These are phyloP conservation scores for Odontothrips loti DNA, from an alignment of 2,888 invertebrate species.

Conservation along the genomic window DNA sequence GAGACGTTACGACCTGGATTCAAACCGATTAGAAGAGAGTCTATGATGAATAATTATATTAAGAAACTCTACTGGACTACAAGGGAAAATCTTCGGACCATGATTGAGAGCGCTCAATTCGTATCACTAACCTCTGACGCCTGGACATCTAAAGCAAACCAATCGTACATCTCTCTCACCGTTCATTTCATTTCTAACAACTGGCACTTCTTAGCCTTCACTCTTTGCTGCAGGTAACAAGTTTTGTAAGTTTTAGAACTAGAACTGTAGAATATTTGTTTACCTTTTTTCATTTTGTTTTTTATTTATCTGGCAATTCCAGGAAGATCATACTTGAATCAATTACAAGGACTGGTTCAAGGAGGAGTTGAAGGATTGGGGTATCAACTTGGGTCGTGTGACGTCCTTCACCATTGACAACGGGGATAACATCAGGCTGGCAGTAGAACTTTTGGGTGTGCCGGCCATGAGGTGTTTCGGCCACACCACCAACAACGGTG, in stretches of 20 bases:
- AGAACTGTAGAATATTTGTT: not conserved
- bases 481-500: not conserved
- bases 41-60: not conserved
- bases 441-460: not conserved
- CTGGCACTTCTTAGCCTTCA: not conserved
- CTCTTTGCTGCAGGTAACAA: not conserved
- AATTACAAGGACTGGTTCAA: not conserved
- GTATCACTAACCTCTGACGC: not conserved
- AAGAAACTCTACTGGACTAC: not conserved
- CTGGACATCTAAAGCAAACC: not conserved
- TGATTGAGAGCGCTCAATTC: not conserved
- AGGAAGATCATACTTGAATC: not conserved
- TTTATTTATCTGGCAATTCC: not conserved
- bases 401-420: not conserved
- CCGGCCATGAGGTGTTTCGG: not conserved
- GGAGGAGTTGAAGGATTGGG: not conserved
- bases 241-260: too few relatives aligned
- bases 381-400: not conserved
- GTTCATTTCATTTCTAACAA: not conserved
- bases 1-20: not conserved
- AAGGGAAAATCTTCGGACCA: not conserved
- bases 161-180: not conserved
- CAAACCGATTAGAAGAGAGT: not conserved
- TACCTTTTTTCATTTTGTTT: not conserved
- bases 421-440: not conserved